A percentile compares a stretch with the other conserved stretches of the same genome.
These are phyloP conservation scores for Sandelia bainsii DNA, from an alignment of 2,797 vertebrate species.

Conservation along the genomic window DNA sequence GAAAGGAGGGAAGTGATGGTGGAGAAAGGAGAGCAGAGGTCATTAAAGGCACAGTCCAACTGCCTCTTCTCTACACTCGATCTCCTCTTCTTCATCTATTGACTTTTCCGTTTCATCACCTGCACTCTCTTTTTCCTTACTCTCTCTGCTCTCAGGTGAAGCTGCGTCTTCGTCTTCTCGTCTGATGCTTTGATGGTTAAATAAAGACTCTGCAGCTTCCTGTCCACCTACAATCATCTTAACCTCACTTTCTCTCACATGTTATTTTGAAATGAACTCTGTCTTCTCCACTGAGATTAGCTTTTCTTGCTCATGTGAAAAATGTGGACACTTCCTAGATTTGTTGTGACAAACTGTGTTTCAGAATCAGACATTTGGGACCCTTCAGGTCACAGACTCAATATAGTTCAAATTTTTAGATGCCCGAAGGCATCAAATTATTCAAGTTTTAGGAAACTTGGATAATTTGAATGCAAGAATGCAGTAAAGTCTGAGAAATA, in stretches of 20 bases:
- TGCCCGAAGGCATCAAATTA: too few species aligned
- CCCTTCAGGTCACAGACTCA: too few species aligned
- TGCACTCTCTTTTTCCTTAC: background rate
- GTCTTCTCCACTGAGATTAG: background rate
- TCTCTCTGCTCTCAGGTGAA: background rate
- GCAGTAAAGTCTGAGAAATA: too few species aligned
- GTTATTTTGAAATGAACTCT: background rate
- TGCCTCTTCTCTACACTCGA: background rate
- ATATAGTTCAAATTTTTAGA: too few species aligned
- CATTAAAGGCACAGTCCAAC: conserved; percentile 3
- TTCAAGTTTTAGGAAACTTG: too few species aligned
- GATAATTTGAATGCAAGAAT: too few species aligned
- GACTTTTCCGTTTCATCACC: conserved; percentile 5
- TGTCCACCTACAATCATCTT: background rate
- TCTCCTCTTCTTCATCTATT: conserved; percentile 7
- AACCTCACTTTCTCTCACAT: background rate
- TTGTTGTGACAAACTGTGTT: too few species aligned
- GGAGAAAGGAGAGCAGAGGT: background rate
- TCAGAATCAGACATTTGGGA: too few species aligned
- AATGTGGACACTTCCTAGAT: too few species aligned
- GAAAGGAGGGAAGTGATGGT: background rate
- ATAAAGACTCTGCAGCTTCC: conserved; percentile 19
- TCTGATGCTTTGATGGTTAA: conserved; percentile 1
- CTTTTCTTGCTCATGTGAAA: too few species aligned
- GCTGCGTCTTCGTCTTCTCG: conserved; percentile 19